A percentile compares a stretch with the other conserved stretches of the same genome.
Evolutionary conservation across 2,888 invertebrate species (phyloP).

Genomic region (Lasioglossum pauxillum): DNA sequence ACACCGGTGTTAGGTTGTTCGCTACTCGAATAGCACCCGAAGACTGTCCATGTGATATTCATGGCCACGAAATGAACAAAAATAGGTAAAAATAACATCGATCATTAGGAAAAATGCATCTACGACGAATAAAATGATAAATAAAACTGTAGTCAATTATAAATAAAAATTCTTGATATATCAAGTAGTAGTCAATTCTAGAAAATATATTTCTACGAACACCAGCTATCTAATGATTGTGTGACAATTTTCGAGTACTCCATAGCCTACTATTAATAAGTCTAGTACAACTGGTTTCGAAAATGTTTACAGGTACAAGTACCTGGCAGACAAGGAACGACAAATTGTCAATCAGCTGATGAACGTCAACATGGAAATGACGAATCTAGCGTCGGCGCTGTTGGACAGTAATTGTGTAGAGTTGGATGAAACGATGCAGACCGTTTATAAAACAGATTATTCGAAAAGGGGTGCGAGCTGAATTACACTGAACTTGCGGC

Average conservation of each 20-base stretch:
- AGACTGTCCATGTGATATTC: constrained; percentile 88
- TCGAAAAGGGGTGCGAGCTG: constrained; percentile 86
- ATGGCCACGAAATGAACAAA: constrained; percentile 87
- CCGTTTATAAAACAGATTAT: constrained; percentile 88
- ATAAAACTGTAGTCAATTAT: not conserved
- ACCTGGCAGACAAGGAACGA: constrained; percentile 87
- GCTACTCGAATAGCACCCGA: constrained; percentile 87
- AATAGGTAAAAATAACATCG: constrained; percentile 82
- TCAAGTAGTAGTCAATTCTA: no score
- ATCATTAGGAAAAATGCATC: not conserved
- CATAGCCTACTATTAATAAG: not conserved
- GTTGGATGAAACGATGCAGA: constrained; percentile 87
- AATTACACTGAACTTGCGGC: not conserved
- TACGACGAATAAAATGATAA: not conserved
- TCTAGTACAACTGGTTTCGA: no score
- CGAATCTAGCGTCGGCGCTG: constrained; percentile 79
- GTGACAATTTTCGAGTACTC: no score
- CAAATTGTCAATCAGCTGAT: constrained; percentile 86
- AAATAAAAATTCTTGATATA: not conserved
- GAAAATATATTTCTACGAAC: not conserved
- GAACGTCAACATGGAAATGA: constrained; percentile 85
- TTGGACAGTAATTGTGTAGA: constrained; percentile 88
- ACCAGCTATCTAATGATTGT: not conserved
- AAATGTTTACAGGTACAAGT: constrained; percentile 84
- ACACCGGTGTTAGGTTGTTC: constrained; percentile 84